Evolutionary conservation across 2,797 vertebrate genomes (phyloP), one percentile per base, ranked within the genome.

Genomic region (Caiman crocodilus): DNA sequence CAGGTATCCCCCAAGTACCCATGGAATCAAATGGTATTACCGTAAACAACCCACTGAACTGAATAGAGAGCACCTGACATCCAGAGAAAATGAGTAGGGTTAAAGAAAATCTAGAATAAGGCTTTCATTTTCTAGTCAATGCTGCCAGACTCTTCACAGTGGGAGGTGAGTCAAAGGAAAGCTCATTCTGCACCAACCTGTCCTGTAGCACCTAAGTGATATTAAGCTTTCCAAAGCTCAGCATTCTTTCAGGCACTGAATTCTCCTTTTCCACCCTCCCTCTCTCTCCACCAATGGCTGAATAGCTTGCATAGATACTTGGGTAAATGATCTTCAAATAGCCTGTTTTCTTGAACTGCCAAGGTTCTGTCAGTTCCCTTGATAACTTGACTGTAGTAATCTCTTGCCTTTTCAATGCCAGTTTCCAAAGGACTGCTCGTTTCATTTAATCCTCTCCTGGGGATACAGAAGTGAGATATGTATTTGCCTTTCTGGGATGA

Each of bases 401-500:
- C 67, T 94, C 77, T 10, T 77, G 73, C 26, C 67, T 88, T 91
- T 61, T 55, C 79, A 73, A 17, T n/a, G 30, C 18, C 7, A 28
- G 4, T 94, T 96, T 95, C 91, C 65, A 58, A 92, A 96, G 89
- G 92, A 84, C 42, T 87, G 83, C 84, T 94, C 85, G 94, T 91
- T 96, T 94, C 90, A 88, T 87, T 92, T 92, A 93, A 84, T 95
- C 91, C 59, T n/a, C 87, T 94, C 32, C 59, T 82, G 90, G 92
- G 91, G 90, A 42, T 90, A 61, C 75, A 88, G 35, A 92, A 91
- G 87, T 17, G 73, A 87, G 81, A 89, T 88, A 90, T 58, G 69
- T 94, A 67, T 86, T 90, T 95, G 69, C 90, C 96, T 96, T 91
- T 84, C 89, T 84, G 71, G 63, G 85, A 93, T 92, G 91, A 87